Percentiles rank a stretch among this genome's conserved stretches.
Conservation (phyloP, 2,888 invertebrate genomes). For the Drosophila birchii region DNA sequence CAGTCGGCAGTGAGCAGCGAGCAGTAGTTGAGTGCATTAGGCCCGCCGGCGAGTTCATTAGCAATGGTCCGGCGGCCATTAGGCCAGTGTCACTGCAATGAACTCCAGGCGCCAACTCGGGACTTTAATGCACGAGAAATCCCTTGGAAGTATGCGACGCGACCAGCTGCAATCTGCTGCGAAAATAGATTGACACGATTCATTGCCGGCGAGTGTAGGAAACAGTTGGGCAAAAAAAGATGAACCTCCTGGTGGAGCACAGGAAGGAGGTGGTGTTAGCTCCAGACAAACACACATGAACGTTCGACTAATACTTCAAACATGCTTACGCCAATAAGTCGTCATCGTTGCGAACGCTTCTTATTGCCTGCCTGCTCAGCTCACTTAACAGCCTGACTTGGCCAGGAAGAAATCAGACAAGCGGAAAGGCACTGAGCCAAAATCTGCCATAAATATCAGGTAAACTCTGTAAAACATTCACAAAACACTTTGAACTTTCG, state of each 20-base stretch:
- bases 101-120: slow-evolving; percentile 14
- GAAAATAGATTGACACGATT: slow-evolving; percentile 75
- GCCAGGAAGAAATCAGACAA: slow-evolving; percentile 19
- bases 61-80: slow-evolving; percentile 69
- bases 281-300: slow-evolving; percentile 28
- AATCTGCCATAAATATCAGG: not conserved
- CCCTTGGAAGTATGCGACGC: slow-evolving; percentile 3
- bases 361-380: slow-evolving; percentile 62
- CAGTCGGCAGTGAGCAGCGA: slow-evolving; percentile 4
- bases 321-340: slow-evolving; percentile 79
- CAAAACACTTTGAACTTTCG: not conserved
- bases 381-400: slow-evolving; percentile 58
- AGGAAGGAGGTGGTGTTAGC: not conserved
- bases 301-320: slow-evolving; percentile 74
- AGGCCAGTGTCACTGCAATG: slow-evolving; percentile 49
- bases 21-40: slow-evolving; percentile 69
- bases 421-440: slow-evolving; percentile 1
- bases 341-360: slow-evolving; percentile 61
- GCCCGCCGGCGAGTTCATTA: slow-evolving; percentile 73
- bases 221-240: not conserved
- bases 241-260: not conserved
- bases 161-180: slow-evolving; percentile 39
- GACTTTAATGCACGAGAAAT: slow-evolving; percentile 10
- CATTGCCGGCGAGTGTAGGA: slow-evolving; percentile 45
- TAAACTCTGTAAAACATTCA: not conserved